Percentiles rank a stretch among this genome's conserved stretches.
Evolutionary conservation across 2,888 invertebrate species (phyloP).

Genomic region (Ophion ventricosus): DNA sequence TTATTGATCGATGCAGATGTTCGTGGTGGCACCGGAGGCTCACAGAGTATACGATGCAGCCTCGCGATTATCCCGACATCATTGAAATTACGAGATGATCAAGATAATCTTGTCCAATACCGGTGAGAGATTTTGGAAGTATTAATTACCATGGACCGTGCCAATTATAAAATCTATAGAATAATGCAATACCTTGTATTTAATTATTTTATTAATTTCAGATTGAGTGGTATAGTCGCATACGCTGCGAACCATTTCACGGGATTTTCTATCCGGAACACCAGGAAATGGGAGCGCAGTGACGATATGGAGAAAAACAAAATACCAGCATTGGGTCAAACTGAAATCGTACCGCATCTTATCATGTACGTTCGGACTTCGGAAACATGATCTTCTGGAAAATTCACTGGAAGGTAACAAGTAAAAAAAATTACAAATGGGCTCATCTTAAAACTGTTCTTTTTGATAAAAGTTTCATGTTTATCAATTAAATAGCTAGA

Average conservation of each 20-base stretch:
- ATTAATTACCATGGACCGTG: neutral
- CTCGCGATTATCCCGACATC: neutral
- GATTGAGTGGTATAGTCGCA: neutral
- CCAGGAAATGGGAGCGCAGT: neutral
- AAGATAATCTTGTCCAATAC: constrained; percentile 7
- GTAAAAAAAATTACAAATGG: too few species aligned
- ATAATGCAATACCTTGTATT: neutral
- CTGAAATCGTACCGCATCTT: neutral
- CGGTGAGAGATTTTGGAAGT: constrained; percentile 4
- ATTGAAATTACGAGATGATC: neutral
- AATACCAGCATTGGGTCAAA: neutral
- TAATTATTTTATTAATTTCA: neutral
- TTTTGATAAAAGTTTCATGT: too few species aligned
- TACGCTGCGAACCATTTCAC: neutral
- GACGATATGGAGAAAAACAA: neutral
- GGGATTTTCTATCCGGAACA: neutral
- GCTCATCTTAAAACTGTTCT: too few species aligned
- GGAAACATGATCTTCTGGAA: neutral
- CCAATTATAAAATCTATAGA: constrained; percentile 4
- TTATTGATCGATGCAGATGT: constrained; percentile 10
- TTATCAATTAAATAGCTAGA: too few species aligned
- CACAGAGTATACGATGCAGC: neutral
- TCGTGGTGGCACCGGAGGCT: neutral
- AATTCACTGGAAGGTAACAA: too few species aligned
- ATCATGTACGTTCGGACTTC: constrained; percentile 3